These are phyloP conservation scores for Marmota monax DNA, from an alignment of 2,113 vertebrate genomes.

Conservation along the genomic window DNA sequence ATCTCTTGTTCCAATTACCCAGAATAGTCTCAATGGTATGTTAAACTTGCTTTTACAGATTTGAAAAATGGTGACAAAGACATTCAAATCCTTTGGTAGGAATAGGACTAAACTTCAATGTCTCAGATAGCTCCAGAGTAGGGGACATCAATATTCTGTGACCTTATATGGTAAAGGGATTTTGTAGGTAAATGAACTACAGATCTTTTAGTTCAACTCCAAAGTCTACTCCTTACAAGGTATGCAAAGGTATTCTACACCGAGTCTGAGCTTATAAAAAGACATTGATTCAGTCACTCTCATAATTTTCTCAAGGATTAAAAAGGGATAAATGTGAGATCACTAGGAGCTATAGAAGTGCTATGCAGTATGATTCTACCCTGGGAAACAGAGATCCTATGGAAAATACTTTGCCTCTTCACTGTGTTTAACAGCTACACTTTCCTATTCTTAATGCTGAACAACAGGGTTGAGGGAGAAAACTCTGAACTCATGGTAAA, in stretches of 20 bases:
- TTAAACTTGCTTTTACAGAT: neutral
- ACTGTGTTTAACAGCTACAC: neutral
- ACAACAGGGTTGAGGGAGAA: neutral
- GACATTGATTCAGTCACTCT: neutral
- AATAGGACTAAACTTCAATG: neutral
- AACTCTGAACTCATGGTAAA: neutral
- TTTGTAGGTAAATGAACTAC: neutral
- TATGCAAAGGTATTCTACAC: neutral
- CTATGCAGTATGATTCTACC: neutral
- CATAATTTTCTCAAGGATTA: neutral
- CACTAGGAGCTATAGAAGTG: neutral
- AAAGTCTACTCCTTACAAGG: neutral
- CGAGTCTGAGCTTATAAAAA: constrained; percentile 10
- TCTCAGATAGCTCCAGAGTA: neutral
- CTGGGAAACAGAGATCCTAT: neutral
- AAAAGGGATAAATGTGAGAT: constrained; percentile 1
- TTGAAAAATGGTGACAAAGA: neutral
- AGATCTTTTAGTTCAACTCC: constrained; percentile 12
- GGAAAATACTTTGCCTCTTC: neutral
- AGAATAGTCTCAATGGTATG: neutral
- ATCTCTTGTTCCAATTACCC: neutral
- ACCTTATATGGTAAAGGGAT: too few species aligned
- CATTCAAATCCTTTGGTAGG: neutral
- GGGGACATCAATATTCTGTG: neutral
- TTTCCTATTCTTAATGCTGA: neutral